Conservation (phyloP, 2,888 invertebrate genomes). For the Drosophila siamana region DNA sequence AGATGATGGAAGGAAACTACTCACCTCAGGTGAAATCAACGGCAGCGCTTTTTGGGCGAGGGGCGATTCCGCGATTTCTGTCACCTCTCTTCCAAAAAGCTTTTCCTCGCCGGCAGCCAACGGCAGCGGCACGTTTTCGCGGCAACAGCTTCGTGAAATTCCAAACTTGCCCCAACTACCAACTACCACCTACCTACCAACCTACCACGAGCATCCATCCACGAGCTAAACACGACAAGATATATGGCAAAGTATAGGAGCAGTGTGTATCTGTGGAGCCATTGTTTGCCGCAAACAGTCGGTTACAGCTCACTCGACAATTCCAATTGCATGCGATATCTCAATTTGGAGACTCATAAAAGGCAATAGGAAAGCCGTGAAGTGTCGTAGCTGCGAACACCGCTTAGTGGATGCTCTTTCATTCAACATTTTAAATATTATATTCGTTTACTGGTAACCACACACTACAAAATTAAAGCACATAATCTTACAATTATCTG, state of each 20-base stretch:
- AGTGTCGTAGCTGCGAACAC: too few species aligned
- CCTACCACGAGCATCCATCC: conserved; percentile 1
- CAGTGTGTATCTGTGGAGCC: conserved; percentile 41
- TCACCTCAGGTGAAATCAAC: conserved; percentile 78
- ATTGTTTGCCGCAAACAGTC: conserved; percentile 72
- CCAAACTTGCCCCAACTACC: conserved; percentile 40
- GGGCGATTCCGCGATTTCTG: conserved; percentile 35
- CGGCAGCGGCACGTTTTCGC: conserved; percentile 73
- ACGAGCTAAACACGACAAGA: conserved; percentile 28
- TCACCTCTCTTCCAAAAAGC: conserved; percentile 58
- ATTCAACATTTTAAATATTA: too few species aligned
- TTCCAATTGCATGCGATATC: conserved; percentile 77
- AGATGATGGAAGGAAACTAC: conserved; percentile 15
- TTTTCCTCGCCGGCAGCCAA: conserved; percentile 48
- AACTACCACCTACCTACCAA: background rate
- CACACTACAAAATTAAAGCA: too few species aligned
- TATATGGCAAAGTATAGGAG: conserved; percentile 18
- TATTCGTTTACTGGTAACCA: too few species aligned
- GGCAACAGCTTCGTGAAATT: conserved; percentile 64
- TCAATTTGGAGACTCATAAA: conserved; percentile 78
- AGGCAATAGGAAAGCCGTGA: conserved; percentile 36
- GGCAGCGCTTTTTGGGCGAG: too few species aligned
- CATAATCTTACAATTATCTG: too few species aligned
- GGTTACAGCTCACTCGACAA: conserved; percentile 72
- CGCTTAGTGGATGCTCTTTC: background rate